These are phyloP conservation scores for Listronotus oregonensis DNA, from an alignment of 1,140 invertebrate species.

Conservation along the genomic window DNA sequence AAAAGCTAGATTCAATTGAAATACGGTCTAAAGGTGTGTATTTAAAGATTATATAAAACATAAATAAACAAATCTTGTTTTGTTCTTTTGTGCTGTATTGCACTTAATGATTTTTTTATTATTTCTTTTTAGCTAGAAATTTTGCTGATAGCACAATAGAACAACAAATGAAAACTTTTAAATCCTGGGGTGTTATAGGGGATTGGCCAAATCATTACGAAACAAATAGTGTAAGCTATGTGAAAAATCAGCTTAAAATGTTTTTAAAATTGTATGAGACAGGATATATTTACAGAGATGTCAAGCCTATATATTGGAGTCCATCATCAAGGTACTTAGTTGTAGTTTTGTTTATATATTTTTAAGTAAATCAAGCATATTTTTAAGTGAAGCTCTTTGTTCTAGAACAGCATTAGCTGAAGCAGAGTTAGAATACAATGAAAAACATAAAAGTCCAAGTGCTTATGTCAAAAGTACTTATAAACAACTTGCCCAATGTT, in stretches of 20 bases:
- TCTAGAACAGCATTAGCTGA: slow-evolving; percentile 93
- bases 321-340: slow-evolving; percentile 78
- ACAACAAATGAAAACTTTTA: slow-evolving; percentile 79
- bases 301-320: slow-evolving; percentile 98
- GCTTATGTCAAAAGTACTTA: slow-evolving; percentile 42
- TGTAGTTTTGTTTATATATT: background rate
- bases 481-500: slow-evolving; percentile 37
- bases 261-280: slow-evolving; percentile 85
- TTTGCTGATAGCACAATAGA: slow-evolving; percentile 79
- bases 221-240: slow-evolving; percentile 79
- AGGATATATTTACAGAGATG: slow-evolving; percentile 80
- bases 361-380: too few species aligned
- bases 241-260: slow-evolving; percentile 78
- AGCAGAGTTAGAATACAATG: slow-evolving; percentile 94
- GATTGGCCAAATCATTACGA: slow-evolving; percentile 88
- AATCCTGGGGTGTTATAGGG: slow-evolving; percentile 90
- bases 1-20: slow-evolving; percentile 59
- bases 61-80: too few species aligned
- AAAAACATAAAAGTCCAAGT: slow-evolving; percentile 74
- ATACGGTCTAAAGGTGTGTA: slow-evolving; percentile 70
- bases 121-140: slow-evolving; percentile 65
- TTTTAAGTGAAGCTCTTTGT: slow-evolving; percentile 29
- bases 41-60: too few species aligned
- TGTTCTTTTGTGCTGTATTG: too few species aligned
- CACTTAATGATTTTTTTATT: background rate